Base-by-base conservation (phyloP, 2,113 vertebrate species). In the Fregetta grallaria region DNA sequence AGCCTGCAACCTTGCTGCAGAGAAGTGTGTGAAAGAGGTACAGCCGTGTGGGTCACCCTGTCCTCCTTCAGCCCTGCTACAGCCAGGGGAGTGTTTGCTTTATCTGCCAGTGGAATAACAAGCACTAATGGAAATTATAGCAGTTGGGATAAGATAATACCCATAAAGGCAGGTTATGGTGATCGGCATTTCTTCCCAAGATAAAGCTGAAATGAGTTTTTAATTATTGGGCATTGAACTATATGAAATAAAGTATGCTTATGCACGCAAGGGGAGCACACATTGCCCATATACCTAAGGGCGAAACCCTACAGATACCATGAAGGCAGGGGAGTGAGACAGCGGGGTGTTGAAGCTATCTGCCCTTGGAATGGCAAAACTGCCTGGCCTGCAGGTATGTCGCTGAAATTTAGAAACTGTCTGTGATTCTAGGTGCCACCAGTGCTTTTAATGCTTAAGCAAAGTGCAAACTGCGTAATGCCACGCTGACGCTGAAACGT, bases 131-230 rank as follows among this genome's bases (percentile, higher is more conserved):
- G 65, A 92, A 95, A 84, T 88, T 67, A 75, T 0, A 75, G 72
- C 56, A 74, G 13, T 84, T 71, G 36, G 72, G 88, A 78, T 96
- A 93, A 90, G 85, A 92, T 93, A 94, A 81, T 92, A 65, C 44
- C 34, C 50, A n/a, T 78, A 92, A 91, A 78, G 65, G 56, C 77
- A 78, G 66, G 52, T 47, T 96, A 11, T 36, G 30, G 44, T 45
- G 56, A 56, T 87, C 44, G 72, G 12, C 0, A 0, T 86, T 91
- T 89, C 72, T 74, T 88, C 65, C 61, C 16, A 49, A 78, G 90
- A 89, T 90, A 91, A 94, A 80, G 49, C 68, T 65, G n/a, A 74
- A 74, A 52, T 36, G 55, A 90, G 40, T 29, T 96, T 94, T 82
- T 62, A 89, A 65, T 89, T 86, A 71, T 14, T 44, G 44, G 25